Base-by-base conservation (phyloP, 2,113 vertebrate genomes). In the Brienomyrus brachyistius region DNA sequence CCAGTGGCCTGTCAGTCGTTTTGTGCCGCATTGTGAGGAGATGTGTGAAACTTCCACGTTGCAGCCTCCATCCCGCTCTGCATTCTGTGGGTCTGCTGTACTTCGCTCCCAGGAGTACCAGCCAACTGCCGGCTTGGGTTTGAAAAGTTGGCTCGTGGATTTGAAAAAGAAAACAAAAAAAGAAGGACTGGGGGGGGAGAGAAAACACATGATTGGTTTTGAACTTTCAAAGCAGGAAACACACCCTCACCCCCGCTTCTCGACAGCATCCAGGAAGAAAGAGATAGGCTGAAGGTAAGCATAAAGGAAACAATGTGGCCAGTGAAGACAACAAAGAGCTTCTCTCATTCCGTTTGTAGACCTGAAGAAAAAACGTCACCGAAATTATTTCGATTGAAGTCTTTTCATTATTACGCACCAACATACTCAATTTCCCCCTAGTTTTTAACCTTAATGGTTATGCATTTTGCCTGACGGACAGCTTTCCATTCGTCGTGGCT, bases 81-180 rank as follows among this genome's bases (percentile, higher is more conserved):
- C 90, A 52, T 92, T 92, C 89, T 89, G 88, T 91, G 91, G 90
- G 91, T 88, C 88, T 52, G 89, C 88, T 89, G 92, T 91, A 91
- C 93, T 94, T 88, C 90, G 82, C 92, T 95, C 95, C 94, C 95
- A 91, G 86, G 95, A 95, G 95, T 90, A 90, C 90, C 90, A 91
- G 92, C 94, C 94, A 94, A 94, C 92, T 93, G 90, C 45, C 90
- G 92, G 94, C 93, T 92, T 90, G 91, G 93, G 93, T 94, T 94
- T 93, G 91, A 93, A 91, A 95, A 94, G 94, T 95, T 94, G 92
- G 92, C 94, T 94, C 94, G 92, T 94, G 93, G 94, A 96, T 94
- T 94, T 93, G 91, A 95, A 94, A 86, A 91, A 88, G 89, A 91
- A 92, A 90, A 90, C 92, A 93, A 92, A 90, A 92, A 87, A 87